phyloP scores from a whole-genome alignment of 2,113 vertebrate genomes.

The Thalassoma bifasciatum region DNA sequence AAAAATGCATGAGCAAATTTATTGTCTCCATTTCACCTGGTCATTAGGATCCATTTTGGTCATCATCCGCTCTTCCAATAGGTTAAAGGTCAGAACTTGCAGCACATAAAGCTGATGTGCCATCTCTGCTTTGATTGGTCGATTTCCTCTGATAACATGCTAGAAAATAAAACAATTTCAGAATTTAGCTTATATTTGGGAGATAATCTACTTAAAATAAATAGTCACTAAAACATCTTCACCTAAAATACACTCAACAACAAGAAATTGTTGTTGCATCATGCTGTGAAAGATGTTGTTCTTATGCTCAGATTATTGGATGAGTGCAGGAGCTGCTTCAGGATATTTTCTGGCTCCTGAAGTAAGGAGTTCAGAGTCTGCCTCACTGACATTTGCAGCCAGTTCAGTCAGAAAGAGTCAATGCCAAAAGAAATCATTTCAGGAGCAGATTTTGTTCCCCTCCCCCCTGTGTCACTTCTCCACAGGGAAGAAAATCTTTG shows the following conservation, averaged over 20 bases:
- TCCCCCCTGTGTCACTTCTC: conserved; percentile 36
- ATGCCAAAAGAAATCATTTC: conserved; percentile 63
- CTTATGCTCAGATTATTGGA: neutral
- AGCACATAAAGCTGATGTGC: conserved; percentile 98
- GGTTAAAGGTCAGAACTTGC: conserved; percentile 97
- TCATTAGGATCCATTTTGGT: conserved; percentile 99
- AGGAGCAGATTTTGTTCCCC: conserved; percentile 45
- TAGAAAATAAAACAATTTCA: conserved; percentile 63
- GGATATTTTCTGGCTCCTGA: conserved; percentile 10
- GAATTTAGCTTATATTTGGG: neutral
- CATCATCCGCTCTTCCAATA: conserved; percentile 99
- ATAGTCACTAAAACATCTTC: neutral
- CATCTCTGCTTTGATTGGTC: conserved; percentile 99
- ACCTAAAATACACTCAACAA: neutral
- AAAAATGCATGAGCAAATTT: neutral
- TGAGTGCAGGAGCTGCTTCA: conserved; percentile 15
- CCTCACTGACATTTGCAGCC: conserved; percentile 31
- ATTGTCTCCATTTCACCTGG: conserved; percentile 81
- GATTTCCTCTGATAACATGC: conserved; percentile 97
- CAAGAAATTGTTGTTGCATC: neutral
- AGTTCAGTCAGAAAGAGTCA: conserved; percentile 30
- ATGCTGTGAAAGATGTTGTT: conserved; percentile 7
- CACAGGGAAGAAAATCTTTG: conserved; percentile 23
- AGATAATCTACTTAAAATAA: neutral
- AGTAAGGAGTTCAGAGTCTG: conserved; percentile 22